Evolutionary conservation across 2,113 vertebrate genomes (phyloP).

Genomic region (Manacus vitellinus): DNA sequence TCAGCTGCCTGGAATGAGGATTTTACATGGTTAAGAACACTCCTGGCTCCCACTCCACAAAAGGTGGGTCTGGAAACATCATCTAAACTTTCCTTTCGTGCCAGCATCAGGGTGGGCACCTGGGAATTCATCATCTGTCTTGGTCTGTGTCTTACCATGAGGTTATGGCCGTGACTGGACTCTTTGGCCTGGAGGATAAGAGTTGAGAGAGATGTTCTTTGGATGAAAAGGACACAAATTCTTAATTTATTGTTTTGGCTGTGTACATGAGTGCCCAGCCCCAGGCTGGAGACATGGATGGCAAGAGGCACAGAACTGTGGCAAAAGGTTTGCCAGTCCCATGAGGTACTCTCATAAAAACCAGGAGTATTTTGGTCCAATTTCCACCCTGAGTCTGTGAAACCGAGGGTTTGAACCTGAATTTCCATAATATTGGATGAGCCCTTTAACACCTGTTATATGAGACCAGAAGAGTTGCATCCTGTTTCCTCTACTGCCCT

Average conservation of each 20-base stretch:
- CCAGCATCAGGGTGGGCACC: not conserved
- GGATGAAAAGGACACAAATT: too few relatives aligned
- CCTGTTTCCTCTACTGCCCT: not conserved
- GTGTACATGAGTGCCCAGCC: rapidly evolving
- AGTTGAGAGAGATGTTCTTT: not conserved
- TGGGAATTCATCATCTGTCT: not conserved
- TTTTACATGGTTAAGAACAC: not conserved
- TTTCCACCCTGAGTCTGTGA: not conserved
- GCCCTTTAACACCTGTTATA: not conserved
- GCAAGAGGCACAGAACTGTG: not conserved
- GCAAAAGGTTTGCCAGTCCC: not conserved
- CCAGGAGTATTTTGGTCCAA: not conserved
- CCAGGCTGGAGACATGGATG: not conserved
- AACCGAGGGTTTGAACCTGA: not conserved
- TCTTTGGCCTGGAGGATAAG: not conserved
- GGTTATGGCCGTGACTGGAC: not conserved
- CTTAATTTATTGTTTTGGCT: not conserved
- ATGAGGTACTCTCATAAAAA: not conserved
- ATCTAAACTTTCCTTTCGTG: not conserved
- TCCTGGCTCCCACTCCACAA: not conserved
- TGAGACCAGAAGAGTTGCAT: not conserved
- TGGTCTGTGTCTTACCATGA: not conserved
- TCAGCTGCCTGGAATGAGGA: not conserved
- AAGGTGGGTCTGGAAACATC: not conserved
- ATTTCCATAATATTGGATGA: not conserved